Conservation (phyloP, 2,888 invertebrate genomes). For the Xestia xanthographa region DNA sequence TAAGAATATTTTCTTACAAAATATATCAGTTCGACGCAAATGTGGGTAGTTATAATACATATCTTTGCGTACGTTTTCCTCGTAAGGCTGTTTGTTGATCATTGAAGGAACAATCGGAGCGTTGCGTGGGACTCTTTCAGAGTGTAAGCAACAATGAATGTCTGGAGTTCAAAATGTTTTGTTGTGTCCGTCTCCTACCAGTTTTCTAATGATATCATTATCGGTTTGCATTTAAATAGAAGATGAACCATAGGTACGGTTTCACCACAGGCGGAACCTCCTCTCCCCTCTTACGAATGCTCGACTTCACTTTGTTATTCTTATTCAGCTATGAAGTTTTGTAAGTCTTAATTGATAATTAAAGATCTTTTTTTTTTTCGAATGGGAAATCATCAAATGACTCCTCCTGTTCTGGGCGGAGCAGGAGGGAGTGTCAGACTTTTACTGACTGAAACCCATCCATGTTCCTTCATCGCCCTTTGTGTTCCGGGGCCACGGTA, state of each 20-base stretch:
- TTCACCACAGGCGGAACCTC: too few species aligned
- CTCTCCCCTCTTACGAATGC: too few species aligned
- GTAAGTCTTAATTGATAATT: too few species aligned
- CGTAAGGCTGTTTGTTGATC: neutral
- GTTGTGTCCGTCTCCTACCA: neutral
- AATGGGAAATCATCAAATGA: too few species aligned
- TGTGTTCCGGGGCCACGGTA: too few species aligned
- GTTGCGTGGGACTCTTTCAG: neutral
- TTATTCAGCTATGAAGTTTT: too few species aligned
- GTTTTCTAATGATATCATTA: neutral
- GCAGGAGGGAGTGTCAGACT: too few species aligned
- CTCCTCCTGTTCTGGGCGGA: too few species aligned
- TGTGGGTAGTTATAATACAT: neutral
- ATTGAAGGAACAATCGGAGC: neutral
- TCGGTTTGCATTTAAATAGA: neutral
- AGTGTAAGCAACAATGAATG: neutral
- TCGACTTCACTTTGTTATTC: too few species aligned
- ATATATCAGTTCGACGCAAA: neutral
- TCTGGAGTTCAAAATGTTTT: neutral
- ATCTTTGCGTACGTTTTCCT: neutral
- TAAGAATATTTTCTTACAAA: slow-evolving; percentile 6
- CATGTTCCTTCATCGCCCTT: too few species aligned
- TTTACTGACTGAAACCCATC: too few species aligned
- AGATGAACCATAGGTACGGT: neutral
- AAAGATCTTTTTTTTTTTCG: too few species aligned